phyloP scores from a whole-genome alignment of 2,888 invertebrate species.

The Mesochorus sp. region DNA sequence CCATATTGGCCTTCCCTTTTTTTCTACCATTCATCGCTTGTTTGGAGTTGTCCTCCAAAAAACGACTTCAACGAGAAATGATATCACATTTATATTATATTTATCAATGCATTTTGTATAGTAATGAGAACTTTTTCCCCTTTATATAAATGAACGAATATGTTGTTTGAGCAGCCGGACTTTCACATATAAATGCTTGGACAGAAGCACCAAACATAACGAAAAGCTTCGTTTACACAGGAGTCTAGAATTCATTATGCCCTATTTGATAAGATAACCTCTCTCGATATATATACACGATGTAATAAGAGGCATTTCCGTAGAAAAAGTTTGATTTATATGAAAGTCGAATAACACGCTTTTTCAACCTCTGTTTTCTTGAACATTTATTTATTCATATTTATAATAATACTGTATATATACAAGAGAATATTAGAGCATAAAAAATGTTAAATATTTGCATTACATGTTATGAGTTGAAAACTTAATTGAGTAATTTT shows the following conservation, averaged over 20 bases:
- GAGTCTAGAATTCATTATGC: constrained; percentile 35
- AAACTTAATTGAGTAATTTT: not conserved
- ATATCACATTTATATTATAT: no score
- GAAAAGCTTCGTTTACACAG: constrained; percentile 53
- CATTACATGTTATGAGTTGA: no score
- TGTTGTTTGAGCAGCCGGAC: constrained; percentile 54
- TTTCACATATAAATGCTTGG: constrained; percentile 42
- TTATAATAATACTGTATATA: no score
- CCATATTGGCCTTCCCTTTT: no score
- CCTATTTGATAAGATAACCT: not conserved
- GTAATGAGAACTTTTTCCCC: not conserved
- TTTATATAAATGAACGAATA: constrained; percentile 24
- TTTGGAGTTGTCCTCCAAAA: no score
- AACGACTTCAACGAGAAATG: no score
- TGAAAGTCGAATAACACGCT: not conserved
- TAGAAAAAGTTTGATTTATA: not conserved
- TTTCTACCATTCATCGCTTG: no score
- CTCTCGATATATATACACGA: not conserved
- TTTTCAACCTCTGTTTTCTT: not conserved
- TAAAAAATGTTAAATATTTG: no score
- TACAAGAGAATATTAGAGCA: no score
- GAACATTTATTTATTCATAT: no score
- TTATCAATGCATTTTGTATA: constrained; percentile 20
- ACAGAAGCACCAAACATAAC: constrained; percentile 50
- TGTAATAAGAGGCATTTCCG: not conserved